Base-by-base conservation (phyloP, 2,113 vertebrate genomes). In the Gavialis gangeticus region DNA sequence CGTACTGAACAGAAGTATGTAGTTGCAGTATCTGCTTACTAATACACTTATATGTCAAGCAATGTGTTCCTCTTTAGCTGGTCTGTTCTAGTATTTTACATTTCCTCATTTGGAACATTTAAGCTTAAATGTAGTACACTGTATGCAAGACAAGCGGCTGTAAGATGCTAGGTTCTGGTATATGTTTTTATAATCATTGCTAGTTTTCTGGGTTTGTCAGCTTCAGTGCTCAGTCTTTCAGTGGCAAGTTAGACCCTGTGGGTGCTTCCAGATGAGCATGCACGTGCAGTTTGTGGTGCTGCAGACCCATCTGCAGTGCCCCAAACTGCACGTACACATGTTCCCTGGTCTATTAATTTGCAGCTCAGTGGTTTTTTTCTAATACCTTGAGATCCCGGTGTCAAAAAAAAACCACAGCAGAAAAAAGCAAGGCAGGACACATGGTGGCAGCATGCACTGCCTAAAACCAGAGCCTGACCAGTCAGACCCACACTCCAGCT, bases 151-250 rank as follows among this genome's bases (percentile, higher is more conserved):
- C 77, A 28, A 77, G 27, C 0, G 0, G 11, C 46, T 17, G 1
- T 56, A 76, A 79, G 19, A 27, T 82, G 80, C 19, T 75, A 80
- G 55, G 28, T 86, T 93, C 46, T 81, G 88, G 62, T 80, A 82
- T 66, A 3, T 13, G 16, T 77, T 92, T 28, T 27, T 91, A 14
- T 82, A 12, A 62, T 84, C 89, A 54, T 62, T 94, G 83, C 30
- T 46, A 46, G 12, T 58, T 73, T 63, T 62, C 82, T 87, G 34
- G 30, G 73, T 95, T 76, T 82, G 34, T 86, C 46, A 92, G 56
- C 54, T 94, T 87, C 81, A 69, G 12, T 86, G 24, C 34, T 91
- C 84, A 12, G 2, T 77, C 56, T 80, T 94, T 91, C 87, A 60
- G 34, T n/a, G 94, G 71, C 3, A n/a, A 57, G 19, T 63, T n/a